Conservation (phyloP, 2,113 vertebrate genomes). For the Spheniscus mendiculus region DNA sequence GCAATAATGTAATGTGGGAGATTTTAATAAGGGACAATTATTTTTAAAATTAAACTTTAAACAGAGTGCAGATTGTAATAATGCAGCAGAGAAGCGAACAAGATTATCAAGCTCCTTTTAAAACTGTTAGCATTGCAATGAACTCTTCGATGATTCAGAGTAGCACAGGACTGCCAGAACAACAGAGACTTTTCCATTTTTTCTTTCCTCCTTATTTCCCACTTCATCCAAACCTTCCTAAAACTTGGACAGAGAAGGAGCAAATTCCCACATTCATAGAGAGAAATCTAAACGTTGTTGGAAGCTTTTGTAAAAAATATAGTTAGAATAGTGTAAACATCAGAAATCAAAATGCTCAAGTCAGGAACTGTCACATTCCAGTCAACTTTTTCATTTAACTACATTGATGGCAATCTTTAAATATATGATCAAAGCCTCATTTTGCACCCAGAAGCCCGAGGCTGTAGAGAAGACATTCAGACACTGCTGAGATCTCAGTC, state of each 20-base stretch:
- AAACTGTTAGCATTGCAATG: conserved; percentile 22
- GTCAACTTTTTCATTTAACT: background rate
- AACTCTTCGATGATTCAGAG: background rate
- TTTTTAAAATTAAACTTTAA: conserved; percentile 79
- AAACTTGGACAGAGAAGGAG: background rate
- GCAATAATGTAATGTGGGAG: conserved; percentile 66
- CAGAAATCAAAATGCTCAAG: background rate
- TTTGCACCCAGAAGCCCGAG: background rate
- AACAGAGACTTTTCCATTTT: background rate
- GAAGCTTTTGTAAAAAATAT: background rate
- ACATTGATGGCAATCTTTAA: background rate
- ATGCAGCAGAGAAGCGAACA: conserved; percentile 11
- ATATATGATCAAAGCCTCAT: background rate
- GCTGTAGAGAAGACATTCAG: background rate
- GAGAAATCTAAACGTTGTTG: background rate
- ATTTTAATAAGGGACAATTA: conserved; percentile 77
- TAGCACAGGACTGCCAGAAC: background rate
- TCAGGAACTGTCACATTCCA: background rate
- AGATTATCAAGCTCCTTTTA: conserved; percentile 25
- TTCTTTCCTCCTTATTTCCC: background rate
- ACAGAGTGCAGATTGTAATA: conserved; percentile 62
- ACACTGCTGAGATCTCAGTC: background rate
- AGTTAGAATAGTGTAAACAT: background rate
- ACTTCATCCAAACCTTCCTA: background rate
- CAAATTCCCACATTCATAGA: background rate